phyloP scores from a whole-genome alignment of 2,113 vertebrate species.

The Heterotis niloticus region DNA sequence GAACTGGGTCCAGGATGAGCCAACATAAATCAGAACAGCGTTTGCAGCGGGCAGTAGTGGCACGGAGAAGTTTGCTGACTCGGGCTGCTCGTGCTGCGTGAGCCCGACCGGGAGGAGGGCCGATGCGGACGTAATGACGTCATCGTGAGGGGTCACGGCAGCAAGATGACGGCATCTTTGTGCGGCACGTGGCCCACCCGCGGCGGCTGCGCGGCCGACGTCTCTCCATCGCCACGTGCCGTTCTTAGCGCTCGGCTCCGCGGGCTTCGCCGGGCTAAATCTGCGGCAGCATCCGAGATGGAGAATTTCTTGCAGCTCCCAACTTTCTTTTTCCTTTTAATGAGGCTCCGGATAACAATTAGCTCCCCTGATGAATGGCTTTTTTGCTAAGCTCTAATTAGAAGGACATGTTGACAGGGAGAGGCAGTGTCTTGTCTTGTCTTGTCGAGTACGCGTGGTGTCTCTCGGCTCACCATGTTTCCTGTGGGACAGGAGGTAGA shows the following conservation, averaged over 20 bases:
- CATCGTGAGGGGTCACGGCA: not conserved
- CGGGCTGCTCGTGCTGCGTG: not conserved
- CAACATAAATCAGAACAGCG: not conserved
- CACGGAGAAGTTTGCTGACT: not conserved
- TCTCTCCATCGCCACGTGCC: not conserved
- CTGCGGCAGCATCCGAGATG: no score
- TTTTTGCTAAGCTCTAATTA: not conserved
- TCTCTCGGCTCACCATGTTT: not conserved
- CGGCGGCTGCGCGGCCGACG: no score
- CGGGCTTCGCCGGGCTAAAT: no score
- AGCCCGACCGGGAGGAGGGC: not conserved
- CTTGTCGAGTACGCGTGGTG: not conserved
- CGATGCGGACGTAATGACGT: not conserved
- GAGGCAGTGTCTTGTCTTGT: not conserved
- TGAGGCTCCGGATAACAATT: not conserved
- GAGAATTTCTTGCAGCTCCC: not conserved
- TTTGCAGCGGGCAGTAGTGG: not conserved
- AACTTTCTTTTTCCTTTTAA: not conserved
- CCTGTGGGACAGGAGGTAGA: not conserved
- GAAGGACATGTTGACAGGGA: not conserved
- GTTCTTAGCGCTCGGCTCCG: not conserved
- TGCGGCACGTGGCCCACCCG: not conserved
- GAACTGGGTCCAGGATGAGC: not conserved
- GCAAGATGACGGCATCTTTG: not conserved
- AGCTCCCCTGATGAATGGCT: no score